phyloP scores from a whole-genome alignment of 2,888 invertebrate genomes.

The Patella caerulea region DNA sequence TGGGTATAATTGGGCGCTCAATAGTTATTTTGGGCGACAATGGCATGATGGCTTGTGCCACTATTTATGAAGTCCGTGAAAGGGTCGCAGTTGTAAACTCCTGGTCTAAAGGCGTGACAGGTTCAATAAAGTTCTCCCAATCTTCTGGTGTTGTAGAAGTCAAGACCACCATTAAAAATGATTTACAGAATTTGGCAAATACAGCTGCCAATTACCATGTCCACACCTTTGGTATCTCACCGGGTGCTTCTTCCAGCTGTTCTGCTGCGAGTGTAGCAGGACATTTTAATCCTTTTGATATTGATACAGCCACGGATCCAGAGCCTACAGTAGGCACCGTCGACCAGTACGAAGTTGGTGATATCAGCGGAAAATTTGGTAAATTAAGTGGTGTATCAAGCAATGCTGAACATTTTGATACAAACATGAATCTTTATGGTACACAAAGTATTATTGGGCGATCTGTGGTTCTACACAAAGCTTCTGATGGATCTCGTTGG shows the following conservation, averaged over 20 bases:
- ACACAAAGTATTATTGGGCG: slow-evolving; percentile 84
- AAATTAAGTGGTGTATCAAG: slow-evolving; percentile 79
- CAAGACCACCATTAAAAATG: slow-evolving; percentile 73
- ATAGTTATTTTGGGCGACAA: slow-evolving; percentile 85
- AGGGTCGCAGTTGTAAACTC: slow-evolving; percentile 32
- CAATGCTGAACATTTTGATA: background rate
- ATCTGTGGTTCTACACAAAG: slow-evolving; percentile 82
- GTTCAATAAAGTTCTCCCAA: slow-evolving; percentile 42
- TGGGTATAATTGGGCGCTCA: slow-evolving; percentile 84
- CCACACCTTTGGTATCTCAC: slow-evolving; percentile 70
- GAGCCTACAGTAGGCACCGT: slow-evolving; percentile 76
- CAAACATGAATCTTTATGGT: slow-evolving; percentile 86
- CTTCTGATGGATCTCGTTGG: slow-evolving; percentile 57
- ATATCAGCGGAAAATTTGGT: slow-evolving; percentile 90
- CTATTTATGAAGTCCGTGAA: slow-evolving; percentile 39
- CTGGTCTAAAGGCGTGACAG: slow-evolving; percentile 33
- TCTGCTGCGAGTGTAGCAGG: slow-evolving; percentile 78
- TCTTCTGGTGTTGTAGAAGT: slow-evolving; percentile 27
- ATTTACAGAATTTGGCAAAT: slow-evolving; percentile 66
- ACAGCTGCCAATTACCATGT: slow-evolving; percentile 70
- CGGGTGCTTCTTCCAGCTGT: slow-evolving; percentile 43
- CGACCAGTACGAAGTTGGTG: slow-evolving; percentile 91
- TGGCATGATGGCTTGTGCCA: slow-evolving; percentile 82
- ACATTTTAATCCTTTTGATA: slow-evolving; percentile 82
- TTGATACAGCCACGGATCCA: slow-evolving; percentile 34